Evolutionary conservation across 2,113 vertebrate species (phyloP).

Genomic region (Campylomormyrus tamandua): DNA sequence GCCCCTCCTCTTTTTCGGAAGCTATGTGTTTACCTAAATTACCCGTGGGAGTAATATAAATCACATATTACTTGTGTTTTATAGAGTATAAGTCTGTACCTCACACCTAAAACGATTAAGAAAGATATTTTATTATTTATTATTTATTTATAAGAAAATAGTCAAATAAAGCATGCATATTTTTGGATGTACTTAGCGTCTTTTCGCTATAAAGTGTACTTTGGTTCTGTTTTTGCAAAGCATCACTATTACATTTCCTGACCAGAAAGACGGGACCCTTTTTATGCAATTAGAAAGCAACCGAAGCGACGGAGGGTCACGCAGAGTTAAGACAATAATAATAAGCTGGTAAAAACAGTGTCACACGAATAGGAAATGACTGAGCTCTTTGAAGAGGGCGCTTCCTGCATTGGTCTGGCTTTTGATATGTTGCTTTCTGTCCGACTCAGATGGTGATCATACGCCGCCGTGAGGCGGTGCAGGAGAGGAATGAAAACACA

Average conservation of each 20-base stretch:
- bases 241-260: background rate
- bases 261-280: background rate
- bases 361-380: conserved; percentile 19
- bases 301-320: background rate
- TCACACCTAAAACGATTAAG: background rate
- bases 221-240: background rate
- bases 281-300: background rate
- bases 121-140: background rate
- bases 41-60: background rate
- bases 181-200: background rate
- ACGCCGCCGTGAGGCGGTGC: background rate
- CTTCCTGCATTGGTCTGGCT: conserved; percentile 6
- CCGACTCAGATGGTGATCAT: background rate
- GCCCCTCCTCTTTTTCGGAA: background rate
- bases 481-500: background rate
- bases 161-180: background rate
- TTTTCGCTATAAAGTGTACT: background rate
- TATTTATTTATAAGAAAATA: background rate
- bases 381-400: conserved; percentile 15
- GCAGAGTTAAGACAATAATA: conserved; percentile 5
- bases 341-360: conserved; percentile 14
- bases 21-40: background rate
- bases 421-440: conserved; percentile 3
- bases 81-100: background rate
- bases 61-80: background rate